These are phyloP conservation scores for Typhlichthys subterraneus DNA, from an alignment of 2,797 vertebrate genomes.

Conservation along the genomic window DNA sequence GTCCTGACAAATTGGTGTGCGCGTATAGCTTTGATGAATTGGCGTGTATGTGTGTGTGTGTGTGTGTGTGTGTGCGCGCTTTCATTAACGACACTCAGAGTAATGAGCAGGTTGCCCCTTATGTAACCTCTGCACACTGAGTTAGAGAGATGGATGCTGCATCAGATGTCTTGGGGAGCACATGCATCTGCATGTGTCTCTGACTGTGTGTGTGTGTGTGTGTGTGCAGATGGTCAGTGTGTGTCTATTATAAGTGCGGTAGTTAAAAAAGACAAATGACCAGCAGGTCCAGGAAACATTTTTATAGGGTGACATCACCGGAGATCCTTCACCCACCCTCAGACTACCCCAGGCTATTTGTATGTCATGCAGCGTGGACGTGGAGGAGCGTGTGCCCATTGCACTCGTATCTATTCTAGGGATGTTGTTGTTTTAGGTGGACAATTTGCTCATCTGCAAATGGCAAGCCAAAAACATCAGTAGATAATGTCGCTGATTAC, in stretches of 20 bases:
- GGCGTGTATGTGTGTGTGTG: conserved; percentile 46
- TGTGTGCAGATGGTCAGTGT: background rate
- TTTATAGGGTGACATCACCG: conserved; percentile 12
- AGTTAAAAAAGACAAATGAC: conserved; percentile 11
- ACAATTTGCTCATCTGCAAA: conserved; percentile 61
- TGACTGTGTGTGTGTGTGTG: background rate
- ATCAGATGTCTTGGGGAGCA: conserved; percentile 4
- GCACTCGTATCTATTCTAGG: conserved; percentile 47
- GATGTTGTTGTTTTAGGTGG: conserved; percentile 18
- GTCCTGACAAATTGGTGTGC: conserved; percentile 58
- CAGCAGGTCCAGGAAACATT: conserved; percentile 22
- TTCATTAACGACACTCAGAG: conserved; percentile 73
- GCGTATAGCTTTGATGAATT: conserved; percentile 49
- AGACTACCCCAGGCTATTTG: conserved; percentile 37
- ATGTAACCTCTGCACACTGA: conserved; percentile 64
- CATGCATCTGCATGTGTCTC: conserved; percentile 14
- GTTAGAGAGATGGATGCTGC: conserved; percentile 62
- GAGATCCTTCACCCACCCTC: conserved; percentile 12
- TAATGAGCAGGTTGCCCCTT: conserved; percentile 75
- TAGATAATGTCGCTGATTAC: conserved; percentile 54
- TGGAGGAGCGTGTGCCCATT: conserved; percentile 31
- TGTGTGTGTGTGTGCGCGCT: conserved; percentile 40
- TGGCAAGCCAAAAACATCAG: conserved; percentile 56
- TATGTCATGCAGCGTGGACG: conserved; percentile 35
- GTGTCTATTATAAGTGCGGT: conserved; percentile 9